Evolutionary conservation across 2,113 vertebrate genomes (phyloP).

Genomic region (Parus major): DNA sequence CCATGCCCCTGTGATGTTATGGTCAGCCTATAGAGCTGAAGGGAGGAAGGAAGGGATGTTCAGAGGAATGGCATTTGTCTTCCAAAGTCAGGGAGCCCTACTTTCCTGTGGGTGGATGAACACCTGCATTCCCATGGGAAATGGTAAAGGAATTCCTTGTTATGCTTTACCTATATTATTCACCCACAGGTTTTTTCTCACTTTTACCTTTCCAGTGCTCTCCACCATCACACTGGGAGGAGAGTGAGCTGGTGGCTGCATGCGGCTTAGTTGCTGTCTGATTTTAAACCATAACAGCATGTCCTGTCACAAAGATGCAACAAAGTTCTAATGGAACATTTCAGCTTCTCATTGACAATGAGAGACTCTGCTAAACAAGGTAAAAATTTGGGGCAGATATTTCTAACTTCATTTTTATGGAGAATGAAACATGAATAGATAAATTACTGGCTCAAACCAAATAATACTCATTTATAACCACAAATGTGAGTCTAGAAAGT

Average conservation of each 20-base stretch:
- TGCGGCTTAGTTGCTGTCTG: background rate
- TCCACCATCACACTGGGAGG: background rate
- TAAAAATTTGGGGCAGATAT: background rate
- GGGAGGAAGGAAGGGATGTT: accelerated
- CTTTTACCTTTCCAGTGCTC: background rate
- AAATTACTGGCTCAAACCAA: background rate
- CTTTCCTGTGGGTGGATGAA: background rate
- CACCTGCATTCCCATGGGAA: background rate
- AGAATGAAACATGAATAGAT: background rate
- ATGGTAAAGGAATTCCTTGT: background rate
- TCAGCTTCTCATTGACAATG: background rate
- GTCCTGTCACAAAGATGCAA: background rate
- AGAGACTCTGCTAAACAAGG: background rate
- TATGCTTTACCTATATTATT: background rate
- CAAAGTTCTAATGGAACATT: background rate
- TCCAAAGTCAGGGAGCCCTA: accelerated
- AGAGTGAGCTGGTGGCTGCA: background rate
- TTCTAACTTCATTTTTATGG: background rate
- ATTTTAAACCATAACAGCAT: background rate
- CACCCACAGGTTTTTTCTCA: background rate
- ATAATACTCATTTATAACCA: background rate
- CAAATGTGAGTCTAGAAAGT: background rate
- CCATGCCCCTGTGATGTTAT: background rate
- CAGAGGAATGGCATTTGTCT: background rate
- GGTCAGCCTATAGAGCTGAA: background rate